phyloP scores from a whole-genome alignment of 2,797 vertebrate species.

The Dermochelys coriacea region DNA sequence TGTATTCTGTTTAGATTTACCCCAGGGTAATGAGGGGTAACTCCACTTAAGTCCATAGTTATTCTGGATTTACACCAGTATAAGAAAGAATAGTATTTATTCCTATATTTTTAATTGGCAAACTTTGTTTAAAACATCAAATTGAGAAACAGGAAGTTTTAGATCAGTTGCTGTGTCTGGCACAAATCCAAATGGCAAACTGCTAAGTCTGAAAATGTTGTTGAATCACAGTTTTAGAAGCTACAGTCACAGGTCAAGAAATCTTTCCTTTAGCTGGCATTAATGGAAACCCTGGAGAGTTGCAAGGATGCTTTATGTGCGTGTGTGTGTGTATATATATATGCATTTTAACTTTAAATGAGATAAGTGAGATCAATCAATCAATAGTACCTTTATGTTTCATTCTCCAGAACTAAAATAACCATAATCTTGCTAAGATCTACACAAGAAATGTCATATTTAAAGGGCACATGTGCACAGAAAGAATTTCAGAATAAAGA shows the following conservation, averaged over 20 bases:
- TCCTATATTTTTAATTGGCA: background rate
- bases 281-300: background rate
- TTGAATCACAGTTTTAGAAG: conserved; percentile 19
- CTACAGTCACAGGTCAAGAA: conserved; percentile 15
- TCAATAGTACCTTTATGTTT: conserved; percentile 7
- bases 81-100: background rate
- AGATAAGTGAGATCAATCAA: background rate
- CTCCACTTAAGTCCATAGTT: background rate
- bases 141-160: background rate
- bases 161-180: conserved; percentile 16
- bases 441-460: conserved; percentile 37
- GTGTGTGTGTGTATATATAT: background rate
- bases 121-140: background rate
- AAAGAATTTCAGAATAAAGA: background rate
- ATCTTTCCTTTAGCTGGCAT: background rate
- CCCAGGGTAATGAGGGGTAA: background rate
- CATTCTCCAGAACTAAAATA: background rate
- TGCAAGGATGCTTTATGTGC: background rate
- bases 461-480: conserved; percentile 27
- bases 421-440: conserved; percentile 24
- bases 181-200: background rate
- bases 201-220: background rate
- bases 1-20: background rate
- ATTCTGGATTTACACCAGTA: background rate
- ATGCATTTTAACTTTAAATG: conserved; percentile 28